Conservation (phyloP, 1,140 invertebrate genomes). For the Temnothorax curvispinosus region DNA sequence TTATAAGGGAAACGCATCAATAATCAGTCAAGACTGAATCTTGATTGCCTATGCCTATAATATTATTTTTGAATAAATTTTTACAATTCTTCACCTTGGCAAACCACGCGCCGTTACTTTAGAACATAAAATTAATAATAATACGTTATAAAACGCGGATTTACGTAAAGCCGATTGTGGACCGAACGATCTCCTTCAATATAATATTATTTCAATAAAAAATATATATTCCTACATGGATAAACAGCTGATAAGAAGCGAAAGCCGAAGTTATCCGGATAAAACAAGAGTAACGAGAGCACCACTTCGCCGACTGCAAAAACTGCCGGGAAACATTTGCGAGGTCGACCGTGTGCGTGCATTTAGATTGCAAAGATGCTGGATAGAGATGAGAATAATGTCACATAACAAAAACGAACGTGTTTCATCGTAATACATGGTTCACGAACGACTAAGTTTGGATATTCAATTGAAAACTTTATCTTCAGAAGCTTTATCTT, state of each 20-base stretch:
- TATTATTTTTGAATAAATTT: no score
- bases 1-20: no score
- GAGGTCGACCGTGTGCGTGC: background rate
- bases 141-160: background rate
- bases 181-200: background rate
- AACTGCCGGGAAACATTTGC: constrained; percentile 18
- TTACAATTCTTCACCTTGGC: no score
- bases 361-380: constrained; percentile 36
- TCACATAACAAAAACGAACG: constrained; percentile 15
- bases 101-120: no score
- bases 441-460: background rate
- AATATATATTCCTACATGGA: background rate
- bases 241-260: constrained; percentile 12
- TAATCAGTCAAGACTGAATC: no score
- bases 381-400: constrained; percentile 28
- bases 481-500: no score
- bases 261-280: constrained; percentile 1
- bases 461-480: background rate
- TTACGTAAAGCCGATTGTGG: background rate
- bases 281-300: constrained; percentile 22
- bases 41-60: no score
- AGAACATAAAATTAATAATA: background rate
- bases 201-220: constrained; percentile 35
- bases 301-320: constrained; percentile 16
- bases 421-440: background rate